Evolutionary conservation across 64 coral and sea anemone genomes (phyloP), one percentile per base, ranked within the genome.

Genomic region (Pocillopora verrucosa): DNA sequence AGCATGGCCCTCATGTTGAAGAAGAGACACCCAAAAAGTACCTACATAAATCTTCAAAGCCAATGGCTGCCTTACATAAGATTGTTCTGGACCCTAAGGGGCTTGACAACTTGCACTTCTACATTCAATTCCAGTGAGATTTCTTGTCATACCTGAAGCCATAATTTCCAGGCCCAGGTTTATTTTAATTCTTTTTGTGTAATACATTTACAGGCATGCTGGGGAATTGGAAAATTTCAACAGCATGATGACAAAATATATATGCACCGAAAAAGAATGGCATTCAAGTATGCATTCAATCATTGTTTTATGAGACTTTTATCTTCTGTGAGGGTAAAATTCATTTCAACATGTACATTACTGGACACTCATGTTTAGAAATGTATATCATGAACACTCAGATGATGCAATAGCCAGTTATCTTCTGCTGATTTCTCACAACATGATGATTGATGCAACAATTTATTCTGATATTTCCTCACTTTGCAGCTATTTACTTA

Each of bases 221-320:
- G 41, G 79, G 79, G 89, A 84, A 7, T 37, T 95, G 19, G 93
- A 95, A 75, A 84, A 57, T 58, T 95, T 84, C 73, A 88, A 95
- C 56, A 91, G 89, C 20, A 95, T 91, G 89, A 76, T 95, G 69
- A 75, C 79, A 30, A 95, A 95, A 85, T 95, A 19, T 30, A 85
- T 95, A 19, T 30, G 30, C 30, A 30, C 30, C 89, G 85, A 45
- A 95, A 91, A 65, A 91, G 84, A 65, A 83, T 88, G 56, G 85
- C 83, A 76, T 95, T 92, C 86, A 78, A 95, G 89, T 95, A 77
- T 92, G 89, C 92, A 17, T 76, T 64, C 56, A 25, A 68, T 37
- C 61, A 77, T n/a, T 36, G 20, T 72, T 19, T 51, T 60, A 78
- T 89, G 67, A 17, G 25, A 45, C 74, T 77, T 77, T 65, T 25